These are phyloP conservation scores for Temnothorax ravouxi DNA, from an alignment of 2,888 invertebrate genomes.

Conservation along the genomic window DNA sequence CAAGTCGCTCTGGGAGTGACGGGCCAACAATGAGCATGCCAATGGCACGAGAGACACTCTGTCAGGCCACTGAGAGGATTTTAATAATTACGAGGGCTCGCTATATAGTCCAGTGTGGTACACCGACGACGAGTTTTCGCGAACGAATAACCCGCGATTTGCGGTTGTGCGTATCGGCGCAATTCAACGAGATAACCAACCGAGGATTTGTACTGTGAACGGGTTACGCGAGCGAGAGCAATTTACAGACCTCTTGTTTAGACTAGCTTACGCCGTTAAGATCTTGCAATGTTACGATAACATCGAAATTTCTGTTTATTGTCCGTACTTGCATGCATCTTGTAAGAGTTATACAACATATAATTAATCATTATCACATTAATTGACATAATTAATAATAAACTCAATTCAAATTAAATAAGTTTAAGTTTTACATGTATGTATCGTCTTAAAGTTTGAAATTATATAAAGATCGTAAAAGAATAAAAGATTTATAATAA, in stretches of 20 bases:
- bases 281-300: slow-evolving; percentile 1
- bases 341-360: neutral
- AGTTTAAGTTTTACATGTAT: neutral
- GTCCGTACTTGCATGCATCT: neutral
- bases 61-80: slow-evolving; percentile 80
- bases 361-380: neutral
- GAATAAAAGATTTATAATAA: neutral
- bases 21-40: slow-evolving; percentile 80
- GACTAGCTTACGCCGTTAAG: neutral
- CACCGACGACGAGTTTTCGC: slow-evolving; percentile 52
- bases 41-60: slow-evolving; percentile 81
- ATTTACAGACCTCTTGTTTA: neutral
- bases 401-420: neutral
- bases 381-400: neutral
- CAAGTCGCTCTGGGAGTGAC: slow-evolving; percentile 73
- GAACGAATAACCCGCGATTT: slow-evolving; percentile 49
- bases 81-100: slow-evolving; percentile 79
- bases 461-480: neutral
- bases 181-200: slow-evolving; percentile 21
- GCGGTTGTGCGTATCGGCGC: neutral
- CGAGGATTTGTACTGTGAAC: slow-evolving; percentile 13
- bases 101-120: slow-evolving; percentile 57
- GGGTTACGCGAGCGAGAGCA: slow-evolving; percentile 17
- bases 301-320: neutral
- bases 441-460: neutral